phyloP scores from a whole-genome alignment of 2,797 vertebrate species.

The Myotis daubentonii region DNA sequence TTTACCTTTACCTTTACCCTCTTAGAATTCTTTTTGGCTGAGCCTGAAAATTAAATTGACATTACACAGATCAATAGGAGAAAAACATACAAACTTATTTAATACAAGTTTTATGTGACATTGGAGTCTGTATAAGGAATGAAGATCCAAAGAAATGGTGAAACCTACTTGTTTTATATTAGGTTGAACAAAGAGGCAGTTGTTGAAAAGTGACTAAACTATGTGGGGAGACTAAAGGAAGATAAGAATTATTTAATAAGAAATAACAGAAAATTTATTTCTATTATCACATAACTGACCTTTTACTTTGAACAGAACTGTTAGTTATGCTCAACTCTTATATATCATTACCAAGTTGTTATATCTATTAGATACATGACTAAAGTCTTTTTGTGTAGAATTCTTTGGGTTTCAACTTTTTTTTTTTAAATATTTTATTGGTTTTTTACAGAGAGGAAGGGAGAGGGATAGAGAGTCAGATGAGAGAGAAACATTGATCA shows the following conservation, averaged over 20 bases:
- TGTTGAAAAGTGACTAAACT: not conserved
- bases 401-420: not conserved
- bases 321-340: not conserved
- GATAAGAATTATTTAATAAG: conserved; percentile 10
- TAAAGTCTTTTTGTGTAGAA: conserved; percentile 44
- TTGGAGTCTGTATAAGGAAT: not conserved
- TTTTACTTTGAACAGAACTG: conserved; percentile 49
- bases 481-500: no score
- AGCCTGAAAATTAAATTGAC: not conserved
- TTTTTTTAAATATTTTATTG: no score
- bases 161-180: not conserved
- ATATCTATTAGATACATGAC: not conserved
- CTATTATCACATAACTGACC: not conserved
- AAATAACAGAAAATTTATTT: conserved; percentile 30
- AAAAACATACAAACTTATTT: not conserved
- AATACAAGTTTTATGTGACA: not conserved
- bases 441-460: no score
- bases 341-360: conserved; percentile 19
- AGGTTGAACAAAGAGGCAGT: not conserved
- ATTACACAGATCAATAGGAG: not conserved
- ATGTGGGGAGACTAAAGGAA: not conserved
- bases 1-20: not conserved
- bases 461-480: no score
- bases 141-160: not conserved
- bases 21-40: not conserved